A percentile compares a stretch with the other conserved stretches of the same genome.
Conservation (phyloP, 2,797 vertebrate species). For the Pipistrellus kuhlii region DNA sequence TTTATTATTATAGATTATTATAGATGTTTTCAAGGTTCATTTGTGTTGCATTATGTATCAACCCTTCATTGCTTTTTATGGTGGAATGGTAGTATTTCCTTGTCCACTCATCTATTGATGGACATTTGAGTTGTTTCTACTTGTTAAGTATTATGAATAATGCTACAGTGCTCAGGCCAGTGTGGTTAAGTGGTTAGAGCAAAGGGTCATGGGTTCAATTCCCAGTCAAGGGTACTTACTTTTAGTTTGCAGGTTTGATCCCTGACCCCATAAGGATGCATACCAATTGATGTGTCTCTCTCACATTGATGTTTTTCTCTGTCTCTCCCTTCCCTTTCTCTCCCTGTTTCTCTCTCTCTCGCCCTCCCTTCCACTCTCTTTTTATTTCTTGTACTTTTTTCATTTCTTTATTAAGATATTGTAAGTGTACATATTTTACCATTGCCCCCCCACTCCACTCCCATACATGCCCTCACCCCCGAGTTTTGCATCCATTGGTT, state of each 20-base stretch:
- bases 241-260: not conserved
- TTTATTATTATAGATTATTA: too few relatives aligned
- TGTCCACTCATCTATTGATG: not conserved
- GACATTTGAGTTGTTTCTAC: not conserved
- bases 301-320: not conserved
- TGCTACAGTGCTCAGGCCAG: not conserved
- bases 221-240: not conserved
- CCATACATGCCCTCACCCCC: too few relatives aligned
- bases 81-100: not conserved
- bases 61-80: not conserved
- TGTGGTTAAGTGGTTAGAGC: not conserved
- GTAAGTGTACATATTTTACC: too few relatives aligned
- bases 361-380: not conserved
- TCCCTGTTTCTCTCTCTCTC: too few relatives aligned
- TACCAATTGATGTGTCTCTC: not conserved
- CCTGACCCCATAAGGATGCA: not conserved
- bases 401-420: too few relatives aligned
- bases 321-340: not conserved
- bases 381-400: too few relatives aligned
- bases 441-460: too few relatives aligned
- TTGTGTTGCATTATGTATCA: not conserved
- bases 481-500: too few relatives aligned
- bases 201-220: not conserved
- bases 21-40: not conserved
- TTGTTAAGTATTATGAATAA: not conserved